phyloP scores from a whole-genome alignment of 2,113 vertebrate species.

The Canis aureus region DNA sequence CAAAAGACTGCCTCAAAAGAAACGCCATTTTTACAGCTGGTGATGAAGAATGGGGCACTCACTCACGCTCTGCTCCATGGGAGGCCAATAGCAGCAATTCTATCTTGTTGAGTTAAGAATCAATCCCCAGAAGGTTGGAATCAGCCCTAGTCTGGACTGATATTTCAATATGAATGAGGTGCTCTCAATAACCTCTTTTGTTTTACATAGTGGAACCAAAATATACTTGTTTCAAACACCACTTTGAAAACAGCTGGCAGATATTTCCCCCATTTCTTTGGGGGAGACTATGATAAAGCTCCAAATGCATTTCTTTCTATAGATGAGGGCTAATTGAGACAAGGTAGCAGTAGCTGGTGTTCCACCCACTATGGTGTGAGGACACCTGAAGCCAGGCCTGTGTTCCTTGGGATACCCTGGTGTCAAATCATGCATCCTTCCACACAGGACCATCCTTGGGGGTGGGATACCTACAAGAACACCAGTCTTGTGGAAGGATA shows the following conservation, averaged over 20 bases:
- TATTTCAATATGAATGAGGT: not conserved
- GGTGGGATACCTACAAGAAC: fast-evolving
- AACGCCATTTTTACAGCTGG: not conserved
- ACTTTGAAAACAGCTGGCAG: not conserved
- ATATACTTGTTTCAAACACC: not conserved
- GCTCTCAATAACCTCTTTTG: not conserved
- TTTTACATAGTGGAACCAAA: conserved; percentile 8
- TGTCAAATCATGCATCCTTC: not conserved
- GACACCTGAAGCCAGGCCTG: too few relatives aligned
- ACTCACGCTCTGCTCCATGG: not conserved
- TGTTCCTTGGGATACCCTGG: not conserved
- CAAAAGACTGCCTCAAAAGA: not conserved
- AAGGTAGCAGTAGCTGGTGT: not conserved
- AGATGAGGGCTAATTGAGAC: not conserved
- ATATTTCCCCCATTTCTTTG: not conserved
- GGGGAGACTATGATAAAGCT: not conserved
- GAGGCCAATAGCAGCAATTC: not conserved
- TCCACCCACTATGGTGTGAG: fast-evolving
- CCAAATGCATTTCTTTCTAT: not conserved
- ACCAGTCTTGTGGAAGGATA: not conserved
- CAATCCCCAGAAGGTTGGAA: not conserved
- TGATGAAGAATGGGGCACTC: not conserved
- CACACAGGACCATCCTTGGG: fast-evolving
- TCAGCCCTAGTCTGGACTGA: not conserved
- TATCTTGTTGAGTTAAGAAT: not conserved